phyloP scores from a whole-genome alignment of 2,888 invertebrate genomes.

The Dryobotodes eremita region DNA sequence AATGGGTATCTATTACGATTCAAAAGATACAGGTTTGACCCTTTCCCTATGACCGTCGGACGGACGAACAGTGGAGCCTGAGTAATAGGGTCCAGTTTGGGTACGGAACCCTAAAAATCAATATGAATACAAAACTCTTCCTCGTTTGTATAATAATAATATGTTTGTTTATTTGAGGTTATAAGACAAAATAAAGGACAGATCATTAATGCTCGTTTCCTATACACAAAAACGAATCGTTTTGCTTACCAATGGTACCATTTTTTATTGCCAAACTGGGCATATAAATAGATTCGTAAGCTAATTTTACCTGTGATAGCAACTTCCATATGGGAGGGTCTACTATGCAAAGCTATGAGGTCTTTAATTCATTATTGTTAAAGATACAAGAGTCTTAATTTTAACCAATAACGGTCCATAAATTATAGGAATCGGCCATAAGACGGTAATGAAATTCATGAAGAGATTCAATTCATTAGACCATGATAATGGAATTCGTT shows the following conservation, averaged over 20 bases:
- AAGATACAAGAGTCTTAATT: no score
- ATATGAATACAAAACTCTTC: neutral
- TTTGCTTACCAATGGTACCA: no score
- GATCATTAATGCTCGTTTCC: no score
- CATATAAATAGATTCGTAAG: no score
- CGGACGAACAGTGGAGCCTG: accelerated
- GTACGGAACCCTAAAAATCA: slow-evolving; percentile 6
- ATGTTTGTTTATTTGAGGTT: neutral
- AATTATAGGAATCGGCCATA: no score
- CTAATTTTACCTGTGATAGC: no score
- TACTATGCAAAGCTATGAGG: no score
- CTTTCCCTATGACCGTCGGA: neutral
- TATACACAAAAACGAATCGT: no score
- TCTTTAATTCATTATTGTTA: no score
- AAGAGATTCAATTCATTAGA: slow-evolving; percentile 55
- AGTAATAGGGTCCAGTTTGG: neutral
- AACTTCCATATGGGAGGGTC: no score
- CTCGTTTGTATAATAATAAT: neutral
- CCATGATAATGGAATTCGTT: slow-evolving; percentile 39
- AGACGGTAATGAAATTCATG: slow-evolving; percentile 46
- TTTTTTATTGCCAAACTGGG: no score
- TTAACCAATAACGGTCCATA: no score
- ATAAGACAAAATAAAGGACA: slow-evolving; percentile 16
- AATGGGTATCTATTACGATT: neutral
- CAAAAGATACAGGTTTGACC: neutral